Evolutionary conservation across 2,113 vertebrate genomes (phyloP), one percentile per base, ranked within the genome.

Genomic region (Sardina pilchardus): DNA sequence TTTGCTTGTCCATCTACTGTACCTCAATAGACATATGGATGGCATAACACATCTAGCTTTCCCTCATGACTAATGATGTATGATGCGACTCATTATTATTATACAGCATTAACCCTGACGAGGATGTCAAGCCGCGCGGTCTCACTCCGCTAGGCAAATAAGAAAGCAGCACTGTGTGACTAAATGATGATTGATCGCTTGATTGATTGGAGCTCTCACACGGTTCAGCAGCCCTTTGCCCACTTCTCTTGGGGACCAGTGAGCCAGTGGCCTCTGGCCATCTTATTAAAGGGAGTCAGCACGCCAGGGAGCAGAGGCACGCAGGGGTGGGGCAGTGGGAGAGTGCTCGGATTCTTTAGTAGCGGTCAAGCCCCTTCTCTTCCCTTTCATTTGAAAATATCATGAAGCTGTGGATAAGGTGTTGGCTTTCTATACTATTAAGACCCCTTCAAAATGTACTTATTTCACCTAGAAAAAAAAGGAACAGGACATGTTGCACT

Each of bases 261-360:
- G 48, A 71, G 6, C 19, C 10, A 30, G 83, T 86, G 85, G 88
- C 88, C 85, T 47, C 44, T 1, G 43, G 71, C 87, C 87, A 87
- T 89, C 89, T 89, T 84, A 89, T 88, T 89, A 88, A 75, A 91
- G 86, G 36, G 34, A 80, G 21, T 0, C 81, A 75, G 67, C 26
- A 50, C 82, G 42, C 48, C 45, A 63, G 30, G 14, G 44, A 67
- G 47, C 75, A 21, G 8, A 7, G 4, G 10, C 30, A 78, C 10
- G n/a, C 26, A 47, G 24, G 26, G 24, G 19, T 17, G 4, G 48
- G 36, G 45, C 26, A 34, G 63, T 26, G 53, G 47, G 56, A 81
- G 43, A 21, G 10, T 26, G n/a, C 26, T 71, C 30, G 42, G 36
- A 82, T 16, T 26, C 43, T 83, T 42, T 82, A 45, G 16, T 8